These are phyloP conservation scores for cattle (Bos taurus) DNA, from an alignment of 2,113 vertebrate genomes.

Conservation along the genomic window ARS-UCD2.0 NC_037336.1:73757501-73758000, in stretches of 20 bases:
- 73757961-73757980: background rate
- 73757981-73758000: background rate
- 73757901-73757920: background rate
- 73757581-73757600: slow-evolving; percentile 41
- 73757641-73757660: background rate
- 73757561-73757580: slow-evolving; percentile 4
- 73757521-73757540: background rate
- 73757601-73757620: slow-evolving; percentile 5
- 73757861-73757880: background rate
- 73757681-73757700: slow-evolving; percentile 12
- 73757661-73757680: slow-evolving; percentile 18
- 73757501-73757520: background rate
- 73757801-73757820: background rate
- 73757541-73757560: background rate
- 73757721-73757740: slow-evolving; percentile 3
- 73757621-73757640: slow-evolving; percentile 21
- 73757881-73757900: background rate
- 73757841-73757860: background rate
- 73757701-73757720: background rate
- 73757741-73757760: background rate
- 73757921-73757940: rapidly evolving
- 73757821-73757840: background rate
- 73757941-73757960: background rate
- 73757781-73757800: background rate
- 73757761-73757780: background rate